A percentile compares a stretch with the other conserved stretches of the same genome.
phyloP scores from a whole-genome alignment of 2,113 vertebrate genomes.

The Heterochromis multidens region DNA sequence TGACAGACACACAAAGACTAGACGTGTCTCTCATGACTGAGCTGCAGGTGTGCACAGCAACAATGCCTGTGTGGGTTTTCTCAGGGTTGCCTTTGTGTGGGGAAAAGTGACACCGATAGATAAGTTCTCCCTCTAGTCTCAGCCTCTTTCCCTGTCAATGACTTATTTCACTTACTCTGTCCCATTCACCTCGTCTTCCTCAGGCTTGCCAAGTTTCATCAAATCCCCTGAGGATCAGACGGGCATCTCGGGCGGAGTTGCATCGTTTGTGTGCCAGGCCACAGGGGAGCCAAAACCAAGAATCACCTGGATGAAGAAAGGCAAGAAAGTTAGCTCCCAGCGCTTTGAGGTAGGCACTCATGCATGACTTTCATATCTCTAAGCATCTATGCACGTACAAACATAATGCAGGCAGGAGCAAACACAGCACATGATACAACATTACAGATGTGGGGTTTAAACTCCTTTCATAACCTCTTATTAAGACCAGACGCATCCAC shows the following conservation, averaged over 20 bases:
- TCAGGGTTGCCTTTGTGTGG: conserved; percentile 23
- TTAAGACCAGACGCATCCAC: background rate
- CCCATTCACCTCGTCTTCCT: conserved; percentile 42
- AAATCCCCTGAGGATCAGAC: conserved; percentile 97
- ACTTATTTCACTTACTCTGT: background rate
- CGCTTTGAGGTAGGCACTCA: conserved; percentile 87
- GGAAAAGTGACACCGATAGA: conserved; percentile 28
- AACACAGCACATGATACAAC: background rate
- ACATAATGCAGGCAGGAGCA: background rate
- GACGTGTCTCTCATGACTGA: conserved; percentile 7
- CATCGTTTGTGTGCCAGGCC: conserved; percentile 97
- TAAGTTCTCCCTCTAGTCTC: background rate
- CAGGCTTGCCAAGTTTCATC: conserved; percentile 90
- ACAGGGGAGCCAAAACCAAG: conserved; percentile 93
- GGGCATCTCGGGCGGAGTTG: conserved; percentile 95
- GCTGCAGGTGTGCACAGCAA: conserved; percentile 37
- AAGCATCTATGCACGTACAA: background rate
- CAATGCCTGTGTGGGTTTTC: conserved; percentile 3
- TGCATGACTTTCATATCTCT: background rate
- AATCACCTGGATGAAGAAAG: conserved; percentile 99
- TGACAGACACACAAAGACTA: conserved; percentile 7
- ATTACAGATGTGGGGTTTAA: background rate
- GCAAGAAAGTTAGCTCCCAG: conserved; percentile 99
- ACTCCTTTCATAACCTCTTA: background rate
- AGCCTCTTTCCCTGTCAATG: background rate